These are phyloP conservation scores for Tubulanus polymorphus DNA, from an alignment of 2,888 invertebrate species.

Conservation along the genomic window DNA sequence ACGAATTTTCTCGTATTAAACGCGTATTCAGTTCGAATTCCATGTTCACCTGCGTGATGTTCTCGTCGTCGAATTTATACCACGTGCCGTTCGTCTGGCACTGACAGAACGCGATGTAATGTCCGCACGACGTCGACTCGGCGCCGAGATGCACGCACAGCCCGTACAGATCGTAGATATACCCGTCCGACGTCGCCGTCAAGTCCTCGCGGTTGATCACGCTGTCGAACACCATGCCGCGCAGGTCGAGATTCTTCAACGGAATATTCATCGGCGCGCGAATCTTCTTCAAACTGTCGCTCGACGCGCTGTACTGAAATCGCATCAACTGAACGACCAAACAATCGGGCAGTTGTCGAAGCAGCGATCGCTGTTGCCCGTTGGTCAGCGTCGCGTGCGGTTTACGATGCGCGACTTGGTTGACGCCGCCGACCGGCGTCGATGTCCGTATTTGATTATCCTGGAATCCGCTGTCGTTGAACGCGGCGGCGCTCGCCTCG, in stretches of 20 bases:
- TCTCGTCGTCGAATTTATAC: slow-evolving; percentile 47
- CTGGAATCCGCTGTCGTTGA: slow-evolving; percentile 40
- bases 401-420: slow-evolving; percentile 11
- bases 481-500: slow-evolving; percentile 18
- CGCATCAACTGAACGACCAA: slow-evolving; percentile 47
- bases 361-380: slow-evolving; percentile 39
- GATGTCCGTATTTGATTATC: slow-evolving; percentile 42
- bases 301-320: slow-evolving; percentile 33
- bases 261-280: slow-evolving; percentile 40
- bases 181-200: slow-evolving; percentile 24
- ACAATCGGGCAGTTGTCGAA: slow-evolving; percentile 47
- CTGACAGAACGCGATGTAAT: slow-evolving; percentile 42
- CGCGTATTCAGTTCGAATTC: slow-evolving; percentile 42
- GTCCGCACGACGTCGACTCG: slow-evolving; percentile 40
- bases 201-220: slow-evolving; percentile 39
- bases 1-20: slow-evolving; percentile 45
- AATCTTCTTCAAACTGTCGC: slow-evolving; percentile 35
- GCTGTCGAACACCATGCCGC: slow-evolving; percentile 39
- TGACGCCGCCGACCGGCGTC: slow-evolving; percentile 35
- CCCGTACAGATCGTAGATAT: slow-evolving; percentile 42
- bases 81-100: slow-evolving; percentile 27
- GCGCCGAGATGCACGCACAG: slow-evolving; percentile 44
- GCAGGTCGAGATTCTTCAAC: slow-evolving; percentile 35
- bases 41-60: slow-evolving; percentile 44
- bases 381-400: slow-evolving; percentile 20